A percentile compares a stretch with the other conserved stretches of the same genome.
Conservation (phyloP, 2,797 vertebrate species). For the Lepus oiostolus region DNA sequence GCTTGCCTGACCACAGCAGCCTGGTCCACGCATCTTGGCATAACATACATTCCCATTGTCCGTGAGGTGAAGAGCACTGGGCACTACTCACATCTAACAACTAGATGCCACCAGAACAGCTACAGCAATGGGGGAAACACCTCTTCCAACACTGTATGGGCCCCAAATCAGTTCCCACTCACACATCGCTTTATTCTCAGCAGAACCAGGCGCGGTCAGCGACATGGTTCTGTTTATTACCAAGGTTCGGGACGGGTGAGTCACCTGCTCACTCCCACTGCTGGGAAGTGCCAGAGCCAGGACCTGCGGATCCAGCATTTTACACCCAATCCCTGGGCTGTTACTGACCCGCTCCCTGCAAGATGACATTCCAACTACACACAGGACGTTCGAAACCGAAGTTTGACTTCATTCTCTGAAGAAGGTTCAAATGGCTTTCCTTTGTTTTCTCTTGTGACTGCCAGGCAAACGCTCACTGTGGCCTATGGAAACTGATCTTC, state of each 20-base stretch:
- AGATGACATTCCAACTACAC: slow-evolving; percentile 3
- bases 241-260: not conserved
- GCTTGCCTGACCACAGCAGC: not conserved
- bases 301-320: slow-evolving; percentile 39
- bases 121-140: not conserved
- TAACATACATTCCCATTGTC: not conserved
- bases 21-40: not conserved
- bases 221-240: not conserved
- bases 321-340: not conserved
- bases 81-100: not conserved
- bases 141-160: not conserved
- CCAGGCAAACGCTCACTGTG: slow-evolving; percentile 22
- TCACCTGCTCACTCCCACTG: not conserved
- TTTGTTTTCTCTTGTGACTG: slow-evolving; percentile 64
- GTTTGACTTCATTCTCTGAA: slow-evolving; percentile 69
- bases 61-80: not conserved
- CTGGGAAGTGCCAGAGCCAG: not conserved
- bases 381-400: slow-evolving; percentile 44
- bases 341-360: not conserved
- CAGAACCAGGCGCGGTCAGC: slow-evolving; percentile 41
- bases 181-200: slow-evolving; percentile 31
- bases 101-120: not conserved
- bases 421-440: slow-evolving; percentile 56
- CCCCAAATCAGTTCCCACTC: slow-evolving; percentile 12
- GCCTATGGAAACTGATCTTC: slow-evolving; percentile 57